A percentile compares a stretch with the other conserved stretches of the same genome.
Conservation (phyloP, 1,140 invertebrate genomes). For the Eumaeus atala region DNA sequence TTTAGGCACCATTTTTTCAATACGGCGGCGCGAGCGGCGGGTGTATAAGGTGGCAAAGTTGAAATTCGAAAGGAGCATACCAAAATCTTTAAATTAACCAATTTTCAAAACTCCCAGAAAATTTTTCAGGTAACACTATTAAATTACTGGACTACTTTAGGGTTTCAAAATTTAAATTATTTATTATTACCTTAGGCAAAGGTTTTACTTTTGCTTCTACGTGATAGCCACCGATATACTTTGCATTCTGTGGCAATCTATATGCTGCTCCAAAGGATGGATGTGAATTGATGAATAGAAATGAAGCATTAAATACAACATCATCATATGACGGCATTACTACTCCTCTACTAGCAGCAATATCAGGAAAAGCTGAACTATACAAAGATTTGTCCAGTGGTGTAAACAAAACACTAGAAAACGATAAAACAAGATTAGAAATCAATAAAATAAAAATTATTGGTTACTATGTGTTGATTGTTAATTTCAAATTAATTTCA, state of each 20-base stretch:
- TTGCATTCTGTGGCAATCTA: conserved; percentile 37
- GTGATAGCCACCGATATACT: conserved; percentile 42
- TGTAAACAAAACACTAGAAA: conserved; percentile 11
- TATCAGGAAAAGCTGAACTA: conserved; percentile 22
- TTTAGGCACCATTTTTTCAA: too few relatives aligned
- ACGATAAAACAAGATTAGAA: conserved; percentile 16
- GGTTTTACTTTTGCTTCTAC: conserved; percentile 29
- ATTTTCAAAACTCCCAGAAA: too few relatives aligned
- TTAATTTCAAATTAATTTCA: too few relatives aligned
- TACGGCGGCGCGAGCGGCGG: too few relatives aligned
- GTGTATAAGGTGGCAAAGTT: too few relatives aligned
- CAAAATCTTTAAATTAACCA: too few relatives aligned
- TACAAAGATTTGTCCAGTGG: conserved; percentile 28
- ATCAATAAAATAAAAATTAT: too few relatives aligned
- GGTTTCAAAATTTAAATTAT: background rate
- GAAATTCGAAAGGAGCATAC: too few relatives aligned
- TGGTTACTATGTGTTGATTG: too few relatives aligned
- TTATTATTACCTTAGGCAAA: conserved; percentile 35
- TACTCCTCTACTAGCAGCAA: conserved; percentile 34
- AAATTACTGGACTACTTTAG: background rate
- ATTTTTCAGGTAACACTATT: background rate
- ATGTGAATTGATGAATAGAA: conserved; percentile 38
- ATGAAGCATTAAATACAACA: conserved; percentile 36
- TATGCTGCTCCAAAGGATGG: conserved; percentile 30
- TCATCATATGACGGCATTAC: conserved; percentile 33